Evolutionary conservation across 1,140 invertebrate species (phyloP), one percentile per base, ranked within the genome.

Genomic region (Vanessa atalanta): DNA sequence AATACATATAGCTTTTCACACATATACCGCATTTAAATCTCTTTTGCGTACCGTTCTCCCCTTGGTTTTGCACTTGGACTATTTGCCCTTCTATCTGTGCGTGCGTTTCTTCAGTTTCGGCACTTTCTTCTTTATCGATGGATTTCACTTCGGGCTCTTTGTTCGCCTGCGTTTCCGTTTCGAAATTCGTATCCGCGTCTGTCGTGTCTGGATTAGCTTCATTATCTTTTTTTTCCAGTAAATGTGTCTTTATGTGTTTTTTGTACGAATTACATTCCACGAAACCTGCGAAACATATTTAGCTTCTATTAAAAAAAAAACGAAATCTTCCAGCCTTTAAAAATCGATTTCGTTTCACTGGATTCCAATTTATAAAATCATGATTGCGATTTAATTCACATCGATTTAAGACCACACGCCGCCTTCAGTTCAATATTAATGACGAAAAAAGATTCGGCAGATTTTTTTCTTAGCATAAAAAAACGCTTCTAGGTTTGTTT

Each of bases 11-110:
- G 2, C 96, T 95, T 75, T 97, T 96, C 6, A 95, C 94, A 85
- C 97, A 98, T 0, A 97, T 84, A 0, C 94, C 95, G 82, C 97
- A 98, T 53, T 96, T 95, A 91, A 97, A 98, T n/a, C 86, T 81
- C 75, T 88, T 87, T 67, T 83, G 82, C 9, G 72, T 47, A 12
- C 76, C 64, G 48, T 20, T 69, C 5, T 80, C 82, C n/a, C n/a
- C 51, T 31, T 77, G 74, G 16, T 55, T 65, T 51, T 76, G 76
- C 13, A 60, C 48, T 55, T 53, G 51, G 12, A n/a, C 20, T 23
- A 60, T 60, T 14, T 79, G 73, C 2, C 61, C 47, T 0, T 31
- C 60, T 16, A 65, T 61, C 66, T 79, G 75, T 0, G 48, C 57
- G 4, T 65, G 65, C 13, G 63, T 60, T 43, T 76, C 73, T 50